Evolutionary conservation across 2,888 invertebrate species (phyloP).

Genomic region (Acleris cristana): DNA sequence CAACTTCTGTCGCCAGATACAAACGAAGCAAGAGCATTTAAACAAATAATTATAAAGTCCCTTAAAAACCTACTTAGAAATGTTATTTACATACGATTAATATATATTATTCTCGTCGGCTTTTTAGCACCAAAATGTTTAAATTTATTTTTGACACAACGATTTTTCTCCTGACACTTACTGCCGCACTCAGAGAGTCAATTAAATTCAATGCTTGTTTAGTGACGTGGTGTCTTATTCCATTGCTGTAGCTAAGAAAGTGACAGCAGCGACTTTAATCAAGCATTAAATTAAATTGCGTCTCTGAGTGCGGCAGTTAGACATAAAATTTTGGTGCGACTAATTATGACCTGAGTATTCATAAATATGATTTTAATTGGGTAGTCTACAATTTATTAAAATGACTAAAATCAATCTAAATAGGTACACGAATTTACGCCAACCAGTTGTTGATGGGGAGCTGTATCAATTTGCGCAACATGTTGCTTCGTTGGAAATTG

Average conservation of each 20-base stretch:
- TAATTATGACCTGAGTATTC: slow-evolving; percentile 25
- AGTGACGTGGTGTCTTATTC: too few relatives aligned
- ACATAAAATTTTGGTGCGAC: slow-evolving; percentile 11
- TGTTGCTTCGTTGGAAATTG: not conserved
- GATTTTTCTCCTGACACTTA: not conserved
- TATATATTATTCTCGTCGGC: slow-evolving; percentile 24
- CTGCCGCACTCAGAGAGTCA: too few relatives aligned
- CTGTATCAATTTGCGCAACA: slow-evolving; percentile 7
- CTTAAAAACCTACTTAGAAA: slow-evolving; percentile 17
- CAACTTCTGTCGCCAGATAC: too few relatives aligned
- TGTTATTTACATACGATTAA: slow-evolving; percentile 29
- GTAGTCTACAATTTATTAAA: slow-evolving; percentile 11
- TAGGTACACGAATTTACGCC: slow-evolving; percentile 32
- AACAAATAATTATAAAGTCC: not conserved
- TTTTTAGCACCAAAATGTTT: slow-evolving; percentile 25
- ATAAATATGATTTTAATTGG: slow-evolving; percentile 25
- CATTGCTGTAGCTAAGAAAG: too few relatives aligned
- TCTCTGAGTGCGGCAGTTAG: too few relatives aligned
- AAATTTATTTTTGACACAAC: too few relatives aligned
- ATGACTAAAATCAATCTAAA: slow-evolving; percentile 36
- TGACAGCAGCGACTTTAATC: too few relatives aligned
- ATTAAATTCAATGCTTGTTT: too few relatives aligned
- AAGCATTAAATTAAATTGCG: too few relatives aligned
- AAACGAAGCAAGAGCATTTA: not conserved
- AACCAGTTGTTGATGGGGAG: slow-evolving; percentile 4